These are phyloP conservation scores for Pseudopleuronectes americanus DNA, from an alignment of 2,797 vertebrate genomes.

Conservation along the genomic window DNA sequence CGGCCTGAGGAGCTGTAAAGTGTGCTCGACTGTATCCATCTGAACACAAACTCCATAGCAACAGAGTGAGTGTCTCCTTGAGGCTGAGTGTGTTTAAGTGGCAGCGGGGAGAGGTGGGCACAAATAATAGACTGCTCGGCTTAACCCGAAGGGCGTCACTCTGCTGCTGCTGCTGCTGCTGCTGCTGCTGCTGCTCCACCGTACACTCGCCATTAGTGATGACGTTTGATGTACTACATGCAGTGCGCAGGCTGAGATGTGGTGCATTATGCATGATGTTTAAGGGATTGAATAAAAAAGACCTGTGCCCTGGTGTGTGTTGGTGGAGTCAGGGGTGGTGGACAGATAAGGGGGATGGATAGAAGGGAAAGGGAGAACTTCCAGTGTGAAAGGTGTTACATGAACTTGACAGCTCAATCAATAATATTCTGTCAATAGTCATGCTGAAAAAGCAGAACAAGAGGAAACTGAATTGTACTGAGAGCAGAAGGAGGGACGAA, in stretches of 20 bases:
- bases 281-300: too few relatives aligned
- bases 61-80: conserved; percentile 58
- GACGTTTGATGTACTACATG: conserved; percentile 40
- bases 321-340: too few relatives aligned
- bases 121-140: conserved; percentile 55
- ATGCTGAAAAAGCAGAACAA: too few relatives aligned
- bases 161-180: conserved; percentile 20
- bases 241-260: conserved; percentile 2
- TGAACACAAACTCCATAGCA: conserved; percentile 65
- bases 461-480: too few relatives aligned
- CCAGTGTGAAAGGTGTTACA: too few relatives aligned
- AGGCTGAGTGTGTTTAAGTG: conserved; percentile 60
- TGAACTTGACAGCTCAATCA: too few relatives aligned
- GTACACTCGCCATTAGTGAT: conserved; percentile 45
- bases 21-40: conserved; percentile 9
- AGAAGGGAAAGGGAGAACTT: too few relatives aligned
- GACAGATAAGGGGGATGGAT: too few relatives aligned
- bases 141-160: conserved; percentile 53
- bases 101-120: conserved; percentile 53
- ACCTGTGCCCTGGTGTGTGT: too few relatives aligned
- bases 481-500: conserved; percentile 1
- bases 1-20: conserved; percentile 14
- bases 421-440: too few relatives aligned
- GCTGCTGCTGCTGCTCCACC: conserved; percentile 14
- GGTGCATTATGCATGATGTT: conserved; percentile 11